Evolutionary conservation across 1,140 invertebrate species (phyloP), one percentile per base, ranked within the genome.

Genomic region (Drosophila obscura): DNA sequence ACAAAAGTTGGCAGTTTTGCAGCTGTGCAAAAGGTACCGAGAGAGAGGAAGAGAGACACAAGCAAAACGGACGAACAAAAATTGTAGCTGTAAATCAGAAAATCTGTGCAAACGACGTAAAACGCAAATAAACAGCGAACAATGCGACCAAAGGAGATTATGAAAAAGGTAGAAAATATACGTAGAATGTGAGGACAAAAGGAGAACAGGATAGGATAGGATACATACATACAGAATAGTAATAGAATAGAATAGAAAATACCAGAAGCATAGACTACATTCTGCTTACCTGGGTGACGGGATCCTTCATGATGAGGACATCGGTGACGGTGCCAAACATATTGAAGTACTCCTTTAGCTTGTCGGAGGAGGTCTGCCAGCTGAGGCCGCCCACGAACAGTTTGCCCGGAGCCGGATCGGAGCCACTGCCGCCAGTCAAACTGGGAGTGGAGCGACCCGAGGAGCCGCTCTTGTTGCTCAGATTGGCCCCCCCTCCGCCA

Each of bases 221-320:
- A 46, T 45, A 31, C 13, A 45, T 45, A 50, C 16, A 45, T 15
- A 31, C 15, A 53, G 13, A 15, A 19, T 15, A 28, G 22, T 6
- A 41, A n/a, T 16, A 16, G 15, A 55, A 63, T 50, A 46, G 43
- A 59, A 11, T 22, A 58, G 35, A 48, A 19, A n/a, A 49, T 43
- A 49, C 5, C 26, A 43, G 31, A 43, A 39, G 28, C 45, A 76
- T 63, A 51, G 68, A 77, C 65, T 66, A 51, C 71, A 51, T 22
- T 69, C 56, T 63, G 64, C 76, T 93, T 93, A 97, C 97, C 96
- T 97, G 96, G 67, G 97, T 97, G 13, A 97, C 95, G 2, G 97
- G 97, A 93, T 98, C 97, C 94, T 97, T 98, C 96, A 97, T 97
- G 81, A 98, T 97, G 51, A 97, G 94, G 48, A 97, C 97, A 91